Base-by-base conservation (phyloP, 2,888 invertebrate species). In the Pomacea canaliculata region DNA sequence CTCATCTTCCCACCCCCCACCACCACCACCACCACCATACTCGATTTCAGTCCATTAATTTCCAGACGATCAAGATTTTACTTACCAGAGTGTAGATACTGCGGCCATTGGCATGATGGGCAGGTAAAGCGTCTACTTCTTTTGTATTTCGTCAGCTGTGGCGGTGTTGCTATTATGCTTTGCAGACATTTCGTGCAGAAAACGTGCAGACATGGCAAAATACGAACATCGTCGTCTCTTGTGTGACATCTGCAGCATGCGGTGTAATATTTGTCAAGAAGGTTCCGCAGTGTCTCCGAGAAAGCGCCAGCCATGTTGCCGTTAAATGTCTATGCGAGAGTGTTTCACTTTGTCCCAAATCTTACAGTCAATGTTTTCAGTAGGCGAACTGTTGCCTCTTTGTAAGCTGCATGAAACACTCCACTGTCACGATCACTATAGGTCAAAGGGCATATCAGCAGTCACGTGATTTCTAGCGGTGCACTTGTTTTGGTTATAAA, bases 71-170 rank as follows among this genome's bases (percentile, higher is more conserved):
- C 27, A 23, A 7, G 10, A 1, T 63, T 12, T 27, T 16, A 63
- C 63, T 27, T 19, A 63, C 63, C 63, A 23, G 63, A 63, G 63
- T 63, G 63, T 27, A 63, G 19, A 19, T 63, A 63, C 63, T 63
- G 63, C 12, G 63, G 63, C 23, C n/a, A 27, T 5, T 27, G n/a
- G 63, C 63, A 63, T 18, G 27, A n/a, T 12, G 63, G 63, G 8
- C 63, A 63, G 8, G 23, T 63, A 19, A 63, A 63, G 12, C 63
- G 63, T 63, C 63, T n/a, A 19, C 13, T 27, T n/a, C 27, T 27
- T 27, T n/a, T 27, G 63, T 63, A 63, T 8, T 63, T 63, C 10
- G 63, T 63, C 19, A 27, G 63, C 27, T n/a, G 63, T n/a, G n/a
- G 27, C 63, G 23, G 63, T 27, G 16, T 27, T 19, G 63, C 27